phyloP scores from a whole-genome alignment of 2,888 invertebrate genomes.

The Agrilus cyanescens region DNA sequence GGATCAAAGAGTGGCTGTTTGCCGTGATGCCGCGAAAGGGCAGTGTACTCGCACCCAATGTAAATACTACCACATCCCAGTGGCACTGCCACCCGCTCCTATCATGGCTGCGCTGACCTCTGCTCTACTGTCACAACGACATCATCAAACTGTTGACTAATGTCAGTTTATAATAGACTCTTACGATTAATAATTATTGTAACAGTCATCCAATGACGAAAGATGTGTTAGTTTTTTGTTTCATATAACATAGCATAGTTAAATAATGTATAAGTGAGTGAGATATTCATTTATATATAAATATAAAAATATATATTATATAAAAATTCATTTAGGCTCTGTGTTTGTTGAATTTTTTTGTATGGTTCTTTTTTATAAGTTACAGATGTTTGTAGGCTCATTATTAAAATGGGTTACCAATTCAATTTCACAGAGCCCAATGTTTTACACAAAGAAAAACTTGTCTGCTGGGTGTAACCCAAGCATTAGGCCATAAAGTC shows the following conservation, averaged over 20 bases:
- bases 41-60: slow-evolving; percentile 86
- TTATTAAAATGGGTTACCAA: slow-evolving; percentile 14
- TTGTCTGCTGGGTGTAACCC: slow-evolving; percentile 27
- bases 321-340: slow-evolving; percentile 24
- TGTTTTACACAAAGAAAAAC: slow-evolving; percentile 18
- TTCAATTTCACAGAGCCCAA: slow-evolving; percentile 23
- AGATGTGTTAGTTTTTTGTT: slow-evolving; percentile 30
- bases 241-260: slow-evolving; percentile 21
- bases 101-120: slow-evolving; percentile 51
- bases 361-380: slow-evolving; percentile 24
- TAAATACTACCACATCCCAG: slow-evolving; percentile 96
- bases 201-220: slow-evolving; percentile 36
- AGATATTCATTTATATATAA: slow-evolving; percentile 8
- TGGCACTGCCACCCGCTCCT: slow-evolving; percentile 75
- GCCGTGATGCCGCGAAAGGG: slow-evolving; percentile 91
- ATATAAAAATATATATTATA: no score
- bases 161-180: slow-evolving; percentile 35
- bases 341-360: slow-evolving; percentile 21
- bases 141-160: slow-evolving; percentile 29
- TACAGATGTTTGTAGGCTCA: slow-evolving; percentile 16
- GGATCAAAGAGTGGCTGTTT: slow-evolving; percentile 91
- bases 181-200: slow-evolving; percentile 31
- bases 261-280: slow-evolving; percentile 19
- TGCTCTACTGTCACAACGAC: slow-evolving; percentile 36
- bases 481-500: slow-evolving; percentile 27